Evolutionary conservation across 2,797 vertebrate species (phyloP), one percentile per base, ranked within the genome.

Genomic region (Sphenopsis melanotis): DNA sequence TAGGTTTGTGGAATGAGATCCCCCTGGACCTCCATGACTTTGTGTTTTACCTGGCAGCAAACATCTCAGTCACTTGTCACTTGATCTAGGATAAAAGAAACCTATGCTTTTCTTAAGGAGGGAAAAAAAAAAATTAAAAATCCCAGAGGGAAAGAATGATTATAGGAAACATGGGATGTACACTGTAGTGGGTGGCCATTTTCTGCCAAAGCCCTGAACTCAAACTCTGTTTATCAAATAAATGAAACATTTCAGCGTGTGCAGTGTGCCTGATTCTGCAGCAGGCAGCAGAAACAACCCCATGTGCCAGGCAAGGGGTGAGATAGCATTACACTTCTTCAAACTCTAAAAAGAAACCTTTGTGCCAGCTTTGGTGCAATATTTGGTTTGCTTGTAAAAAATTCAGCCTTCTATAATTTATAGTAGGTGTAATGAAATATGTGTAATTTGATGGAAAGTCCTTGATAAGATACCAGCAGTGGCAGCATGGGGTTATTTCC

Each of bases 11-110:
- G 85, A 96, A 88, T 61, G 68, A 94, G 61, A 71, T 96, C 95
- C 84, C 88, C 12, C 47, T 53, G 87, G 96, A 95, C 78, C 69
- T 72, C 74, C n/a, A 42, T 60, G 84, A 91, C 90, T 94, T 91
- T 87, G 57, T 90, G 30, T 93, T 90, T 95, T 93, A 94, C 84
- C 90, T 90, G 84, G 80, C 78, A 96, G 66, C 90, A 95, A 91
- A 87, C 71, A 89, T 92, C 52, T 89, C 61, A 23, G 46, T 41
- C 89, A 91, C 90, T 77, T 96, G 98, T 97, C 96, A 98, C 96
- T 93, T 94, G 98, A 98, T 97, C 97, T 89, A 79, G 96, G 97
- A 96, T 98, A 90, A 98, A 98, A 98, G 97, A 97, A 95, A 77
- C 53, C 83, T 94, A 84, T 30, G 86, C 70, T 90, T 94, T 63